Percentiles rank a stretch among this genome's conserved stretches.
These are phyloP conservation scores for Phalacrocorax aristotelis DNA, from an alignment of 2,113 vertebrate species.

Conservation along the genomic window DNA sequence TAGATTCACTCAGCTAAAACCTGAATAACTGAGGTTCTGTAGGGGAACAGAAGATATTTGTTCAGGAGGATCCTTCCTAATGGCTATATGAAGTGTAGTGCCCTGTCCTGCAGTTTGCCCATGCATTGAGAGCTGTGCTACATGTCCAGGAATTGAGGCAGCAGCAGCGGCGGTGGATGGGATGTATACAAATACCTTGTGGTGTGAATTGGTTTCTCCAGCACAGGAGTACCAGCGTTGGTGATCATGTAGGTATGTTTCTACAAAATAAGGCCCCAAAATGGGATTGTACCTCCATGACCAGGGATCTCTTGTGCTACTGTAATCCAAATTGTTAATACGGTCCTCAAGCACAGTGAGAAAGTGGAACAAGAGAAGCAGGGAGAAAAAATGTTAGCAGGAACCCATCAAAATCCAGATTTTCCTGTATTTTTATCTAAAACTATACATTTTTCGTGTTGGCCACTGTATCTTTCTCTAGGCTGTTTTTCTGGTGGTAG, in stretches of 20 bases:
- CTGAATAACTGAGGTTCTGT: background rate
- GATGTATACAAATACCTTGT: background rate
- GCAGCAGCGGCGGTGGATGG: background rate
- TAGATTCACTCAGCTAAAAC: background rate
- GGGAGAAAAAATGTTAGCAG: background rate
- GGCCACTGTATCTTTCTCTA: background rate
- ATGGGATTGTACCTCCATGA: background rate
- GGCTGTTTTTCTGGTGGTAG: background rate
- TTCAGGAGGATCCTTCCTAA: background rate
- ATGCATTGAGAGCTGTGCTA: background rate
- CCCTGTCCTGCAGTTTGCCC: background rate
- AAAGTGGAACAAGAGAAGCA: background rate
- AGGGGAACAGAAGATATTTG: accelerated
- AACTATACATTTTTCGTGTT: background rate
- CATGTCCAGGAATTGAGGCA: background rate
- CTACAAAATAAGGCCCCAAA: accelerated
- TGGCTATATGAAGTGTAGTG: too few species aligned
- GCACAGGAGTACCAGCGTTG: accelerated
- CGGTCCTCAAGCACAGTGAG: background rate
- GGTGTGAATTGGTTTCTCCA: background rate
- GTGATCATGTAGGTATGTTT: background rate
- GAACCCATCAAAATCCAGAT: background rate
- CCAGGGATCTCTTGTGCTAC: background rate
- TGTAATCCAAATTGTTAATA: background rate
- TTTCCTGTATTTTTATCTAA: background rate